These are phyloP conservation scores for Aurelia aurita DNA, from an alignment of 30 jellyfish, hydroid and myxozoan genomes.

Conservation along the genomic window DNA sequence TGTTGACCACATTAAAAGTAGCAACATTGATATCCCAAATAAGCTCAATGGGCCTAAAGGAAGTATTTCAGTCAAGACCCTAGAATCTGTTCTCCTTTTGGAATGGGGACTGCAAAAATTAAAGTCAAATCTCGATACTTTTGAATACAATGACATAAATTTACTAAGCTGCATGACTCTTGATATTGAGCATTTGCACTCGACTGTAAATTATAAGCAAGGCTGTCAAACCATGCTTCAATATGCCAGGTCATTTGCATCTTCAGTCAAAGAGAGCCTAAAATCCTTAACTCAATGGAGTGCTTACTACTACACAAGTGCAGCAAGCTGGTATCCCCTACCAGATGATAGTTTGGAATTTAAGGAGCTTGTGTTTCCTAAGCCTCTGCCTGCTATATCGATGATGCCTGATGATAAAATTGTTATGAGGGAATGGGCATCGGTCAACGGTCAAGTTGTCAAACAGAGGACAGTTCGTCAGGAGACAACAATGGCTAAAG, in stretches of 20 bases:
- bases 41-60: constrained; percentile 21
- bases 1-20: too few relatives aligned
- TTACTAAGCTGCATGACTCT: constrained; percentile 29
- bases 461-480: not conserved
- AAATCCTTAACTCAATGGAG: not conserved
- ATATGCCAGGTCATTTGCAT: constrained; percentile 11
- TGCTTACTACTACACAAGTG: constrained; percentile 1
- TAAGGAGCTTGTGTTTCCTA: not conserved
- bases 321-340: not conserved
- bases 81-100: constrained; percentile 1
- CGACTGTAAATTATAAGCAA: constrained; percentile 1
- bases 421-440: not conserved
- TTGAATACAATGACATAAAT: not conserved
- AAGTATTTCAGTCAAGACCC: not conserved
- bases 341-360: not conserved
- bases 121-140: not conserved
- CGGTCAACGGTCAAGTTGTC: not conserved
- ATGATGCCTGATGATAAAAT: not conserved
- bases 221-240: constrained; percentile 11
- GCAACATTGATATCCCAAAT: not conserved
- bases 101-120: not conserved
- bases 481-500: not conserved
- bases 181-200: constrained; percentile 16
- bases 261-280: constrained; percentile 1
- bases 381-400: not conserved